Base-by-base conservation (phyloP, 2,797 vertebrate species). In the Protosalanx chinensis region DNA sequence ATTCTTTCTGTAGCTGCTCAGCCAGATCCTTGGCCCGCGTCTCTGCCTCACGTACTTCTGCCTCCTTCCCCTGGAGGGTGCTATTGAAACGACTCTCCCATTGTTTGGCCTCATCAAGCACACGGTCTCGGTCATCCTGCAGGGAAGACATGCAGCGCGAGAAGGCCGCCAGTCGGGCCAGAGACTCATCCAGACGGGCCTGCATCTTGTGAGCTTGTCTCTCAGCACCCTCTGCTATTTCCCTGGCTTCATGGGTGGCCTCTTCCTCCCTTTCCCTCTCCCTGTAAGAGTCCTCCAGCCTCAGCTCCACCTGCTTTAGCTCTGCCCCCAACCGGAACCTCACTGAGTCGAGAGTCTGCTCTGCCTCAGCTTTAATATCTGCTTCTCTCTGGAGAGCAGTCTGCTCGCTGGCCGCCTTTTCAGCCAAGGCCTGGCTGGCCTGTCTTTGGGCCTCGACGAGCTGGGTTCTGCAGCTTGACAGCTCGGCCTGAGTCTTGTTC, bases 81-180 rank as follows among this genome's bases (percentile, higher is more conserved):
- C 93, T 88, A 15, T 93, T 90, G 74, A 98, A 98, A 70, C 94
- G 96, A 59, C 71, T 92, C 88, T 98, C 97, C 98, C 98, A 99
- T 7, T 94, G 95, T 75, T 92, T 92, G 62, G 96, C 91, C 84
- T 99, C 95, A 3, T 97, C 96, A 76, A 98, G 79, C 68, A 99
- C 95, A 30, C 97, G 88, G 79, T 99, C 98, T 12, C 97, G 90
- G 85, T 99, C 98, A 4, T 98, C 94, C 77, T 99, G 98, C 74
- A 99, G 92, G 3, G 98, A 98, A 20, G 96, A 98, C 98, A 99
- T 99, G 83, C 95, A 98, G 70, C 92, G 94, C 0, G 94, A 96
- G 87, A 99, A 98, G 73, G 97, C 97, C 0, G 95, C 96, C 51
- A 99, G 90, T 75, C 96, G 89, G 58, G 96, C 96, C 72, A 99